Percentiles rank a stretch among this genome's conserved stretches.
phyloP scores from a whole-genome alignment of 2,888 invertebrate genomes.

The Blomia tropicalis region DNA sequence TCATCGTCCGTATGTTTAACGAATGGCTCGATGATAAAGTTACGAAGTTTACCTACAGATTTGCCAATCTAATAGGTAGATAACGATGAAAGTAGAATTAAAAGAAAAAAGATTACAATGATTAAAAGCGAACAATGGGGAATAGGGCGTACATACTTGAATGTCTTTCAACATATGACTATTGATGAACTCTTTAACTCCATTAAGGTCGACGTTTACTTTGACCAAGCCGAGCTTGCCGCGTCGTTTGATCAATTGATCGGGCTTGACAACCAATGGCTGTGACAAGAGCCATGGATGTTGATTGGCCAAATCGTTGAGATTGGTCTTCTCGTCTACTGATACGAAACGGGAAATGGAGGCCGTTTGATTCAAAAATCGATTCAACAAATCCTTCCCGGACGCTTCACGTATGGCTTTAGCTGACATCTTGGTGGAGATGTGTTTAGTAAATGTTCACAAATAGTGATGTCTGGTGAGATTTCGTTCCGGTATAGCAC shows the following conservation, averaged over 20 bases:
- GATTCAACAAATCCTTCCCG: conserved; percentile 72
- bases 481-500: too few relatives aligned
- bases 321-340: conserved; percentile 58
- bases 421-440: conserved; percentile 59
- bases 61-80: conserved; percentile 72
- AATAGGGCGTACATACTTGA: conserved; percentile 38
- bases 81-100: conserved; percentile 29
- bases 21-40: conserved; percentile 94
- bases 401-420: conserved; percentile 89
- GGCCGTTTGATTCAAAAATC: conserved; percentile 52
- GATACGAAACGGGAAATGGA: conserved; percentile 64
- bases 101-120: not conserved
- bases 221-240: conserved; percentile 93
- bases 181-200: conserved; percentile 67
- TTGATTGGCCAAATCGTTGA: conserved; percentile 54
- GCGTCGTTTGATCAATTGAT: conserved; percentile 92
- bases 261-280: conserved; percentile 94
- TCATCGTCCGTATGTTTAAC: conserved; percentile 75
- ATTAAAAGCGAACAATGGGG: not conserved
- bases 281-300: conserved; percentile 67
- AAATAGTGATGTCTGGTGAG: too few relatives aligned
- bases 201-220: conserved; percentile 64
- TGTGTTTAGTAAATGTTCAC: not conserved
- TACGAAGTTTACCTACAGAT: conserved; percentile 69
- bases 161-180: conserved; percentile 70